Percentiles rank a stretch among this genome's conserved stretches.
phyloP scores from a whole-genome alignment of 1,140 invertebrate species.

The Drosophila dunni region DNA sequence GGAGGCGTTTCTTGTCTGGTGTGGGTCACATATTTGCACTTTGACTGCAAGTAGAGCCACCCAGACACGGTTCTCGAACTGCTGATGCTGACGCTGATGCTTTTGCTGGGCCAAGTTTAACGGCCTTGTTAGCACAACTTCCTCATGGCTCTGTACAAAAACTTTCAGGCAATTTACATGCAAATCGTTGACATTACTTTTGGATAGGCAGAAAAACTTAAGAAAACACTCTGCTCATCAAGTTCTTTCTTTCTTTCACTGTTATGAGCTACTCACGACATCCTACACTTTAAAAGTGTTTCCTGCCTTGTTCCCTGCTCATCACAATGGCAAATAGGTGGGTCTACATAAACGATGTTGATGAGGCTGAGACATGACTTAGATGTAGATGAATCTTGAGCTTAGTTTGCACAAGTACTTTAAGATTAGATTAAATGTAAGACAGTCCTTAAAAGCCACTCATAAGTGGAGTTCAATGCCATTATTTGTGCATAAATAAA shows the following conservation, averaged over 20 bases:
- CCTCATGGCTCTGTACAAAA: conserved; percentile 38
- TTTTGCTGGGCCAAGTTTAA: conserved; percentile 52
- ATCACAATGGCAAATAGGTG: conserved; percentile 57
- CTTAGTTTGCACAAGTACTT: neutral
- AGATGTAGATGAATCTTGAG: conserved; percentile 17
- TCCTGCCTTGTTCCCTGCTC: neutral
- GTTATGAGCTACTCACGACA: conserved; percentile 71
- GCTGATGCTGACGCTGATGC: neutral
- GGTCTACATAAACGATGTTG: conserved; percentile 15
- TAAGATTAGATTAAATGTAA: conserved; percentile 8
- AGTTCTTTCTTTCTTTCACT: conserved; percentile 37
- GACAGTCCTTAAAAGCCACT: neutral
- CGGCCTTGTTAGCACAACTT: conserved; percentile 70
- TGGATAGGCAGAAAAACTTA: conserved; percentile 19
- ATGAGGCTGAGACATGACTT: conserved; percentile 6
- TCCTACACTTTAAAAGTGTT: conserved; percentile 49
- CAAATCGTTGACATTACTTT: conserved; percentile 70
- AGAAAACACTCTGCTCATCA: conserved; percentile 38
- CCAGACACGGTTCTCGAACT: conserved; percentile 3
- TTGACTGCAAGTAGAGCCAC: conserved; percentile 54
- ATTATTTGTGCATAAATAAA: conserved; percentile 22
- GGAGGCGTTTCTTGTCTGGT: conserved; percentile 55
- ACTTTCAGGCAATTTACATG: conserved; percentile 64
- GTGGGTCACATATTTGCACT: conserved; percentile 73
- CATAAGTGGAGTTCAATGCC: conserved; percentile 63